Evolutionary conservation across 1,140 invertebrate species (phyloP).

Genomic region (Drosophila setifemur): DNA sequence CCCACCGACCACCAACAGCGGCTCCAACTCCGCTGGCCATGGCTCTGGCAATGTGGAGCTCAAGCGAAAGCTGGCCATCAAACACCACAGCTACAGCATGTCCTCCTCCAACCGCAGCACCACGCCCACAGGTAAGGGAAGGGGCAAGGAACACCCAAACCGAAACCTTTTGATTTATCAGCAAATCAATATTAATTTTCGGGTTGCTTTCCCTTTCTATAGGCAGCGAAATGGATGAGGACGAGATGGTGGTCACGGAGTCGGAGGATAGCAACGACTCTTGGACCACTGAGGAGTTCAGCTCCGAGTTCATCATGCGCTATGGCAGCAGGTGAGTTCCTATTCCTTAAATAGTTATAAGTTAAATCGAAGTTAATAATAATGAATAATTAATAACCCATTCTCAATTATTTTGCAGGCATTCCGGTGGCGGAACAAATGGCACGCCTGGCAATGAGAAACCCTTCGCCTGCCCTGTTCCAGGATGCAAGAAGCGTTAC

Average conservation of each 20-base stretch:
- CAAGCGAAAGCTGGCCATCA: conserved; percentile 84
- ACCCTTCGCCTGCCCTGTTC: conserved; percentile 91
- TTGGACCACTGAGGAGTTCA: conserved; percentile 91
- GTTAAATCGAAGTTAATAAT: background rate
- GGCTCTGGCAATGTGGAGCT: conserved; percentile 73
- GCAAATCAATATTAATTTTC: background rate
- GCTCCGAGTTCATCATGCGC: conserved; percentile 89
- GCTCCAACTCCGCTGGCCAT: conserved; percentile 33
- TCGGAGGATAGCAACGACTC: conserved; percentile 92
- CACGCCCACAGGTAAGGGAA: conserved; percentile 85
- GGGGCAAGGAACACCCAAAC: too few relatives aligned
- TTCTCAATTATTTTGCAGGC: conserved; percentile 36
- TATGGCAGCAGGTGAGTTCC: conserved; percentile 87
- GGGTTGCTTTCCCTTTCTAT: conserved; percentile 20
- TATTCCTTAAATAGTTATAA: background rate
- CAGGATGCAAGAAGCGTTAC: conserved; percentile 93
- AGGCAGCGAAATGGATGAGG: conserved; percentile 88
- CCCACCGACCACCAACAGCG: conserved; percentile 61
- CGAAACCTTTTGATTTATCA: background rate
- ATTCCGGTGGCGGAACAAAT: conserved; percentile 79
- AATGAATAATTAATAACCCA: background rate
- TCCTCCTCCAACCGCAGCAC: conserved; percentile 84
- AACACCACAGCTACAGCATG: conserved; percentile 83
- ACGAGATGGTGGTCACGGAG: conserved; percentile 86
- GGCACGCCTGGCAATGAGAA: conserved; percentile 85